These are phyloP conservation scores for Lordiphosa stackelbergi DNA, from an alignment of 1,140 invertebrate genomes.

Conservation along the genomic window DNA sequence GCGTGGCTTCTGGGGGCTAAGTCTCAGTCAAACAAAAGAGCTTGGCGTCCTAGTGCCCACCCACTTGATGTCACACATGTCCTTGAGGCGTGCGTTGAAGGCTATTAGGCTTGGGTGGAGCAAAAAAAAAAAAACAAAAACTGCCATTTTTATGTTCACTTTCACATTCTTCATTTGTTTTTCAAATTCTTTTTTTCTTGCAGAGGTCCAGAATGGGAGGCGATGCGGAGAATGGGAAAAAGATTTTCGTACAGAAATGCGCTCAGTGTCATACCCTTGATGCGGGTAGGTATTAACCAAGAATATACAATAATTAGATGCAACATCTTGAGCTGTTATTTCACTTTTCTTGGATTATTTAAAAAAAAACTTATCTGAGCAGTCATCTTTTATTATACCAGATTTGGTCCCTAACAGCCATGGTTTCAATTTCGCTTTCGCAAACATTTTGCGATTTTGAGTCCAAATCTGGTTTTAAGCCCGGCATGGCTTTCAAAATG, in stretches of 20 bases:
- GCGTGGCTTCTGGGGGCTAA: slow-evolving; percentile 32
- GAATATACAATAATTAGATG: too few species aligned
- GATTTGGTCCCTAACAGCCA: too few species aligned
- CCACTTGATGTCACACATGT: slow-evolving; percentile 31
- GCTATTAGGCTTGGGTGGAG: slow-evolving; percentile 12
- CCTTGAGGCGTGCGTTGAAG: slow-evolving; percentile 41
- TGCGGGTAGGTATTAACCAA: slow-evolving; percentile 69
- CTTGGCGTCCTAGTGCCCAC: slow-evolving; percentile 1
- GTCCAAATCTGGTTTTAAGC: too few species aligned
- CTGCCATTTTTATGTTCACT: slow-evolving; percentile 9
- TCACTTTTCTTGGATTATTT: too few species aligned
- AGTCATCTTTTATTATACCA: too few species aligned
- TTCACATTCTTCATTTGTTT: not conserved
- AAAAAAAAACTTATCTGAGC: too few species aligned
- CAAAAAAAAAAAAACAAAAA: not conserved
- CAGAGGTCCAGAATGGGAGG: slow-evolving; percentile 51
- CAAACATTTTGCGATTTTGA: too few species aligned
- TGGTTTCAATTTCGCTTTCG: too few species aligned
- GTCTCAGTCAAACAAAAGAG: slow-evolving; percentile 28
- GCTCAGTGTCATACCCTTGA: slow-evolving; percentile 93
- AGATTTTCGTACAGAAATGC: slow-evolving; percentile 91
- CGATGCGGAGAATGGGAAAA: slow-evolving; percentile 92
- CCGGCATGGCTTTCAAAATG: too few species aligned
- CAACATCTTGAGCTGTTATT: too few species aligned
- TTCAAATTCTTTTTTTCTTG: slow-evolving; percentile 1